Evolutionary conservation across 2,113 vertebrate species (phyloP).

Genomic region (Synchiropus splendidus): DNA sequence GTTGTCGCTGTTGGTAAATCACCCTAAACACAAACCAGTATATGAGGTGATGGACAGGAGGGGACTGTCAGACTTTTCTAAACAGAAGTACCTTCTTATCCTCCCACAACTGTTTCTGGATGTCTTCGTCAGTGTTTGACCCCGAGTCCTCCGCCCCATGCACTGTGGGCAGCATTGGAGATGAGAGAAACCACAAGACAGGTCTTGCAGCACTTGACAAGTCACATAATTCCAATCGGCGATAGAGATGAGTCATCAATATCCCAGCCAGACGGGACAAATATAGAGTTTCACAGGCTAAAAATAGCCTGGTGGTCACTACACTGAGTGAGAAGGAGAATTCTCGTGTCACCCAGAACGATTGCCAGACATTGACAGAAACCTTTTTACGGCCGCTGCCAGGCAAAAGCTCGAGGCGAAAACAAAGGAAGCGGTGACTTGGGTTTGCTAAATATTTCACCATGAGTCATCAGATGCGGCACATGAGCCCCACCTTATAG

Average conservation of each 20-base stretch:
- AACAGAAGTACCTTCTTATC: constrained; percentile 83
- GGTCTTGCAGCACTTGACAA: constrained; percentile 22
- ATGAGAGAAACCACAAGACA: constrained; percentile 45
- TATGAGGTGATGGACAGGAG: neutral
- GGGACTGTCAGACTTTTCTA: constrained; percentile 7
- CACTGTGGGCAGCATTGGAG: constrained; percentile 84
- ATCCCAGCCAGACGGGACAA: constrained; percentile 25
- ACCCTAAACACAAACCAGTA: constrained; percentile 57
- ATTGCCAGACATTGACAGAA: no score
- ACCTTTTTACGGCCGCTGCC: no score
- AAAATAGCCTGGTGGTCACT: constrained; percentile 49
- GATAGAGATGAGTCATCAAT: constrained; percentile 46
- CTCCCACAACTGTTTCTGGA: constrained; percentile 83
- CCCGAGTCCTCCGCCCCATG: constrained; percentile 83
- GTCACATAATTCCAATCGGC: constrained; percentile 26
- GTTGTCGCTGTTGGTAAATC: constrained; percentile 83
- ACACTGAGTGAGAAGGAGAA: constrained; percentile 40
- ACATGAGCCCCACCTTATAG: no score
- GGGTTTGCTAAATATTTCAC: no score
- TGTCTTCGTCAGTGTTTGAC: constrained; percentile 72
- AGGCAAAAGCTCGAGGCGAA: no score
- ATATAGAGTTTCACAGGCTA: constrained; percentile 32
- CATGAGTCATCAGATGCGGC: no score
- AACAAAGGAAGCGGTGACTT: no score
- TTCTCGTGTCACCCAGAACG: constrained; percentile 28